Evolutionary conservation across 1,140 invertebrate genomes (phyloP), one percentile per base, ranked within the genome.

Genomic region (Frieseomelitta varia): DNA sequence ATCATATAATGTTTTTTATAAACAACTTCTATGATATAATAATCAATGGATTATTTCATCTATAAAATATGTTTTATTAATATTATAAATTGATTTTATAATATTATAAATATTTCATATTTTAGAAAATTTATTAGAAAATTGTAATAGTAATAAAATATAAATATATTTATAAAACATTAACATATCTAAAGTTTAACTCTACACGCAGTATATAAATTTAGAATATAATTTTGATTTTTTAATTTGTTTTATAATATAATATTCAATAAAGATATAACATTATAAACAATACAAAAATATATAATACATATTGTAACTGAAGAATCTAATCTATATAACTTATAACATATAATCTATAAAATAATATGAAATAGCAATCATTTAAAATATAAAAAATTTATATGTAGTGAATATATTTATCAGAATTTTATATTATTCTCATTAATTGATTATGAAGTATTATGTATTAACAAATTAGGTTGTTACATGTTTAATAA

Each of bases 1-100:
- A 65, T 91, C 81, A 84, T 91, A 75, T 81, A 27, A 39, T 69
- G 30, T 8, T 24, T 63, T 78, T 34, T 68, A 68, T 39, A 69
- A 2, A 19, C 14, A n/a, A 53, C 69, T 65, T 58, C 58, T 67
- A 68, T 68, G 39, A 69, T 75, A 69, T 30, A 14, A 14, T 56
- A 47, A 15, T 39, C 24, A 73, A 39, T 63, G 56, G 47, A 51
- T 85, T 47, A 71, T 30, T 67, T 71, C 27, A 61, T 56, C 72
- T 85, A 76, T 4, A 55, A 84, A 84, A 84, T 19, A 56, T 78
- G 1, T 55, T 63, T 47, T 47, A 74, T 81, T 68, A 75, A 56
- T 15, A n/a, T n/a, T 53, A 56, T 11, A 30, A 75, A n/a, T 21
- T 56, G 17, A 39, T 39, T 39, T 39, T 39, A 56, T 6, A 53